These are phyloP conservation scores for Acanthornis magna DNA, from an alignment of 2,797 vertebrate species.

Conservation along the genomic window DNA sequence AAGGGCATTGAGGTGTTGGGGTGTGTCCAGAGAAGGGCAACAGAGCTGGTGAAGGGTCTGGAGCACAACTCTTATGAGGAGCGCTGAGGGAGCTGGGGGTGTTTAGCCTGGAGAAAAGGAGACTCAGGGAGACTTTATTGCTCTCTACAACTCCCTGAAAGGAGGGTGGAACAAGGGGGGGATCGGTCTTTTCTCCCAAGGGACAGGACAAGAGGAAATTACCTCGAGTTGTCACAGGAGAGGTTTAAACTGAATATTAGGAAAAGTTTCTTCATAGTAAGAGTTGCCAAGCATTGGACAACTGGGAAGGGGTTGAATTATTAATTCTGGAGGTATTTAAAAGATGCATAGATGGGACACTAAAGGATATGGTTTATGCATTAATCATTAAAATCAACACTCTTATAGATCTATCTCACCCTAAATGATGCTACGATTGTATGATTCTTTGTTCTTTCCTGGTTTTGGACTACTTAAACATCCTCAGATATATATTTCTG, in stretches of 20 bases:
- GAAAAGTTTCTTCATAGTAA: not conserved
- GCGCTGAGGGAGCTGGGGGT: fast-evolving
- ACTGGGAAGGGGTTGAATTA: not conserved
- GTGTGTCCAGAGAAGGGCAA: not conserved
- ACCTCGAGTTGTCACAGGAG: fast-evolving
- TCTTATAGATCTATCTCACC: not conserved
- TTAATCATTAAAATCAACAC: not conserved
- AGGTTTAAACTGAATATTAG: not conserved
- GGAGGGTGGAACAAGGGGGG: not conserved
- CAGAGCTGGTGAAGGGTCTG: not conserved
- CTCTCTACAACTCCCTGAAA: not conserved
- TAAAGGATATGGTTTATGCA: not conserved
- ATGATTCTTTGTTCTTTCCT: not conserved
- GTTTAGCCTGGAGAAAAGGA: not conserved
- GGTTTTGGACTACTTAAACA: not conserved
- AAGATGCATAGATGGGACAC: not conserved
- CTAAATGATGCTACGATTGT: not conserved
- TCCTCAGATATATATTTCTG: not conserved
- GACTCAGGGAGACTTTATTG: not conserved
- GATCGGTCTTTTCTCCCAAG: not conserved
- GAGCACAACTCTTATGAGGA: not conserved
- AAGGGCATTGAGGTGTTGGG: not conserved
- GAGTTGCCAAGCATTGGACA: not conserved
- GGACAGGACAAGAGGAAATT: not conserved
- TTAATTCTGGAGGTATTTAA: not conserved